Evolutionary conservation across 2,888 invertebrate genomes (phyloP).

Genomic region (Mesoligia furuncula): DNA sequence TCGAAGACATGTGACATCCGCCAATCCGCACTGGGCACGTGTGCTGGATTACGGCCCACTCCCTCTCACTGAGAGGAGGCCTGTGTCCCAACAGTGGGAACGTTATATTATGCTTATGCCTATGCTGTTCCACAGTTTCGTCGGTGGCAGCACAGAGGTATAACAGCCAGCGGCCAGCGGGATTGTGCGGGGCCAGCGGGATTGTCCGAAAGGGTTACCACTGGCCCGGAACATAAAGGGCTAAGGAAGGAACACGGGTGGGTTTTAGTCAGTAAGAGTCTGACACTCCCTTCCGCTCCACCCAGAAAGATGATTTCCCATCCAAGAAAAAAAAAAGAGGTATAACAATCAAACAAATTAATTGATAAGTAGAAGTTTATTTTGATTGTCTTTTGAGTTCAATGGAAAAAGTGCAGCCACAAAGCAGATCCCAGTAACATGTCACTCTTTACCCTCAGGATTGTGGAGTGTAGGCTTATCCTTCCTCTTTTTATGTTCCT

Average conservation of each 20-base stretch:
- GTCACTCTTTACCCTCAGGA: conserved; percentile 67
- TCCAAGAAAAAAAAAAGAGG: too few species aligned
- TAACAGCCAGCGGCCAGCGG: too few species aligned
- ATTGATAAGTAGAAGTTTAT: not conserved
- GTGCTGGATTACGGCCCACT: not conserved
- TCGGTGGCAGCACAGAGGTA: too few species aligned
- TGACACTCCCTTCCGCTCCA: too few species aligned
- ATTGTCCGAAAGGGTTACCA: too few species aligned
- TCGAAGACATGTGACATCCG: not conserved
- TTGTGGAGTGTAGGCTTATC: conserved; percentile 65
- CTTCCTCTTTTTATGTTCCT: conserved; percentile 71
- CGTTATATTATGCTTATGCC: not conserved
- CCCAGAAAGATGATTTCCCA: too few species aligned
- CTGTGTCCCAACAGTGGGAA: not conserved
- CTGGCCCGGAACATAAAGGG: too few species aligned
- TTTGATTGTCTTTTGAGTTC: not conserved
- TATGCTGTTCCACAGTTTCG: not conserved
- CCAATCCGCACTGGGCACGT: not conserved
- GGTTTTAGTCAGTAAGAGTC: too few species aligned
- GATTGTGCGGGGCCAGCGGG: too few species aligned
- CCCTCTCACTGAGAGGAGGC: not conserved
- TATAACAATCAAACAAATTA: not conserved
- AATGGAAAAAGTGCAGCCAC: not conserved
- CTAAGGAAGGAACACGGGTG: too few species aligned
- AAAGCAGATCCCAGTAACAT: not conserved